phyloP scores from a whole-genome alignment of 1,140 invertebrate genomes.

The Dreissena rostriformis region DNA sequence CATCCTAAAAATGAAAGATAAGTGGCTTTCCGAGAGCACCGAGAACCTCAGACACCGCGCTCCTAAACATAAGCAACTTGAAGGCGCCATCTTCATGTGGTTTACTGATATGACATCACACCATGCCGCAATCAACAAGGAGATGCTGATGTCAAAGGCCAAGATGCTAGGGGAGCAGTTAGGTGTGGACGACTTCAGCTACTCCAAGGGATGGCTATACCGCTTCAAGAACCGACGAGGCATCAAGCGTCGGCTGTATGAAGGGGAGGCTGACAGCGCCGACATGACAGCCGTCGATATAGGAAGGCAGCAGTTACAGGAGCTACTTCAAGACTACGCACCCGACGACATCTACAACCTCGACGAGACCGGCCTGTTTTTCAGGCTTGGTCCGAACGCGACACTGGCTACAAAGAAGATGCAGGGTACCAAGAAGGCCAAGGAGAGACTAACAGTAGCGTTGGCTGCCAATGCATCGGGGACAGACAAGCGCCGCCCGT shows the following conservation, averaged over 20 bases:
- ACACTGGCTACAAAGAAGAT: constrained; percentile 8
- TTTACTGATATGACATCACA: background rate
- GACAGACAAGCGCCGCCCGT: constrained; percentile 56
- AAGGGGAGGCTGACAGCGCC: constrained; percentile 48
- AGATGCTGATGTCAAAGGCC: constrained; percentile 34
- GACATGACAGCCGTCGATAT: constrained; percentile 23
- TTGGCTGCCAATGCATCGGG: constrained; percentile 55
- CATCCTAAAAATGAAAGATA: no score
- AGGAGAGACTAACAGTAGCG: constrained; percentile 55
- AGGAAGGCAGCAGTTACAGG: constrained; percentile 22
- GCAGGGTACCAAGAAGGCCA: background rate
- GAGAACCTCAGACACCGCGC: no score
- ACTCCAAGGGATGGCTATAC: constrained; percentile 23
- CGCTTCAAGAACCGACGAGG: constrained; percentile 39
- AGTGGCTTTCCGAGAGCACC: no score
- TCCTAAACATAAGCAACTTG: no score
- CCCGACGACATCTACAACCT: constrained; percentile 67
- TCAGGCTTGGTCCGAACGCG: constrained; percentile 3
- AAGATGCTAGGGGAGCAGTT: constrained; percentile 22
- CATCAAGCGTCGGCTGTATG: constrained; percentile 15
- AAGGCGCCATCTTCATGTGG: no score
- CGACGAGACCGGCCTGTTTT: constrained; percentile 23
- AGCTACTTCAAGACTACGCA: constrained; percentile 20
- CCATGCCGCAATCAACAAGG: background rate
- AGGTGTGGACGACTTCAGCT: constrained; percentile 9